Evolutionary conservation across 2,888 invertebrate species (phyloP).

Genomic region (Lithophane ornitopus): DNA sequence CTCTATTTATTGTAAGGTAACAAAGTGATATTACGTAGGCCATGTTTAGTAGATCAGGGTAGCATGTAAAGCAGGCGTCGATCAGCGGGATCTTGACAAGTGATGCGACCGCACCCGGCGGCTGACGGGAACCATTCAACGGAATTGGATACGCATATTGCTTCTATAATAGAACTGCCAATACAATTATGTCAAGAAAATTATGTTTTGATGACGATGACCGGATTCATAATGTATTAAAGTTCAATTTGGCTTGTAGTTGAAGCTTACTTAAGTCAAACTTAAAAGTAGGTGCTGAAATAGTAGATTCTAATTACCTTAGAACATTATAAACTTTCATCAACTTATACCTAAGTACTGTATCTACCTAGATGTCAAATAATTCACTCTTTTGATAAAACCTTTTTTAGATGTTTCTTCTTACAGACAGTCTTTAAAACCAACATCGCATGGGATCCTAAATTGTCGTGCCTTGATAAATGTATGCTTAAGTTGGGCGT

Average conservation of each 20-base stretch:
- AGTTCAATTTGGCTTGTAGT: constrained; percentile 1
- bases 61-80: constrained; percentile 62
- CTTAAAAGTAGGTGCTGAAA: not conserved
- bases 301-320: not conserved
- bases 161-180: constrained; percentile 42
- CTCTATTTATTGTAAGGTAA: constrained; percentile 13
- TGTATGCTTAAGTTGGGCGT: constrained; percentile 33
- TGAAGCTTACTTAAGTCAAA: not conserved
- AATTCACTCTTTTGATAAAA: constrained; percentile 5
- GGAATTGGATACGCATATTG: constrained; percentile 53
- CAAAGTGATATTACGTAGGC: constrained; percentile 22
- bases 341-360: not conserved
- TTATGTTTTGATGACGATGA: constrained; percentile 4
- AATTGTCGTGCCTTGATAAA: constrained; percentile 40
- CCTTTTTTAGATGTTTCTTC: not conserved
- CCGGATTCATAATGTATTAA: not conserved
- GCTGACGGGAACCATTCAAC: constrained; percentile 45
- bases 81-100: constrained; percentile 55
- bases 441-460: constrained; percentile 11
- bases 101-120: constrained; percentile 37
- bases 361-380: not conserved
- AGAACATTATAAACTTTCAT: not conserved
- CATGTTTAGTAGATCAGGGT: constrained; percentile 45
- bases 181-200: constrained; percentile 40
- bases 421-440: not conserved